A percentile compares a stretch with the other conserved stretches of the same genome.
phyloP scores from a whole-genome alignment of 2,113 vertebrate species.

The Monarcha castaneiventris region DNA sequence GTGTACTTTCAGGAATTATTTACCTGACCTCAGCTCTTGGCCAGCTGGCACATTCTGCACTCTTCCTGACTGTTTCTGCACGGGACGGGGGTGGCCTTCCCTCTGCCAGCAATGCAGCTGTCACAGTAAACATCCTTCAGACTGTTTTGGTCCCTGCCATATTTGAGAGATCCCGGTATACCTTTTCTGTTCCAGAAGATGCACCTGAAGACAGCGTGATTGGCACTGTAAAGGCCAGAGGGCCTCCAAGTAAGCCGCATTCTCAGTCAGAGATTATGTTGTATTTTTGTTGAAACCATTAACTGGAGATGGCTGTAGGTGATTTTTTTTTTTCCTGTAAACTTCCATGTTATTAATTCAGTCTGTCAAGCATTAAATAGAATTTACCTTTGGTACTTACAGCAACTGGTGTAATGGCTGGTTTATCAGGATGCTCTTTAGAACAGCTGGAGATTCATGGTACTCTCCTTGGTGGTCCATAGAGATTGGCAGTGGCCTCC shows the following conservation, averaged over 20 bases:
- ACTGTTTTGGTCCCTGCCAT: constrained; percentile 74
- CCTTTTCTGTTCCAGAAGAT: constrained; percentile 83
- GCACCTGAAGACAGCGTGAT: constrained; percentile 72
- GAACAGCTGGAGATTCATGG: not conserved
- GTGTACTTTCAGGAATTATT: constrained; percentile 76
- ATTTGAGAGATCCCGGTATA: constrained; percentile 84
- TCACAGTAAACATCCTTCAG: constrained; percentile 82
- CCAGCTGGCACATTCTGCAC: constrained; percentile 68
- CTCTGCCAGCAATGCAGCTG: constrained; percentile 73
- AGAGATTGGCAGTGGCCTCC: not conserved
- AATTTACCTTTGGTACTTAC: not conserved
- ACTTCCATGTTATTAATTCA: not conserved
- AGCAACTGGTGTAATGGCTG: not conserved
- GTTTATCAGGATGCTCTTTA: not conserved
- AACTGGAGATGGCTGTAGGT: not conserved
- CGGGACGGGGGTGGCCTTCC: constrained; percentile 80
- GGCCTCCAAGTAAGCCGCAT: constrained; percentile 75
- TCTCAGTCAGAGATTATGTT: not conserved
- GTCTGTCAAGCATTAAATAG: not conserved
- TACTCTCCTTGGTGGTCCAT: not conserved
- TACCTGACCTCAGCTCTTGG: constrained; percentile 80
- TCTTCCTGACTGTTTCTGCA: constrained; percentile 78
- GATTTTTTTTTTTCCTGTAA: not conserved
- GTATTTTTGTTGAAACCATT: not conserved
- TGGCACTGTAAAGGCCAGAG: constrained; percentile 80